Evolutionary conservation across 2,797 vertebrate species (phyloP), one percentile per base, ranked within the genome.

Genomic region (Gadopsis marmoratus): DNA sequence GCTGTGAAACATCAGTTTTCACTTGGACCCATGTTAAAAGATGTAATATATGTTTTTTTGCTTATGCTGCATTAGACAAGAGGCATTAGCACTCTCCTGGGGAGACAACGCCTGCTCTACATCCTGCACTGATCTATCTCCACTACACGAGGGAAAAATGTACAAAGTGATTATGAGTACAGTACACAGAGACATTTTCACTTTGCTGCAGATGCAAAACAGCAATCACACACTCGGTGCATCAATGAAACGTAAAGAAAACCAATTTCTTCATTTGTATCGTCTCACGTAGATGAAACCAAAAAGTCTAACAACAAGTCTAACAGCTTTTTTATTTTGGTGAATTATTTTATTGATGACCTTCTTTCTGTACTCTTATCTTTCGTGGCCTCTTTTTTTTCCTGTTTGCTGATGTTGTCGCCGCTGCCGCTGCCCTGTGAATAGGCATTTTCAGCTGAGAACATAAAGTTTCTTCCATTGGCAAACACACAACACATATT

Each of bases 71-170:
- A 47, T 76, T 63, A 64, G 76, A 70, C 13, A 58, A 55, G 70
- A 62, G 7, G 17, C 45, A 47, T 35, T 19, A 33, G 41, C 33
- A n/a, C 43, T 72, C 48, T 72, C 73, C 54, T 62, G 53, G 54
- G 43, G 4, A 62, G 66, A 61, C 43, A 63, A 66, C 0, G 2
- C 21, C 61, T 75, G 48, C 47, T 79, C 73, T 53, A 82, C 41
- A 70, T 45, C 51, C 59, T 79, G 45, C 45, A 78, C 39, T 66
- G 53, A 69, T 68, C 16, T n/a, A 65, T 31, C n/a, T 47, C 26
- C n/a, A 50, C 39, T 71, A 55, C 53, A 83, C 2, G 0, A 54
- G 41, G 48, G 51, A 5, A 55, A 78, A 16, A 76, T 63, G 10
- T 68, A 54, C 26, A 72, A 70, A 60, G 55, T 35, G 45, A 71